These are phyloP conservation scores for Drosophila tanythrix DNA, from an alignment of 2,888 invertebrate genomes.

Conservation along the genomic window DNA sequence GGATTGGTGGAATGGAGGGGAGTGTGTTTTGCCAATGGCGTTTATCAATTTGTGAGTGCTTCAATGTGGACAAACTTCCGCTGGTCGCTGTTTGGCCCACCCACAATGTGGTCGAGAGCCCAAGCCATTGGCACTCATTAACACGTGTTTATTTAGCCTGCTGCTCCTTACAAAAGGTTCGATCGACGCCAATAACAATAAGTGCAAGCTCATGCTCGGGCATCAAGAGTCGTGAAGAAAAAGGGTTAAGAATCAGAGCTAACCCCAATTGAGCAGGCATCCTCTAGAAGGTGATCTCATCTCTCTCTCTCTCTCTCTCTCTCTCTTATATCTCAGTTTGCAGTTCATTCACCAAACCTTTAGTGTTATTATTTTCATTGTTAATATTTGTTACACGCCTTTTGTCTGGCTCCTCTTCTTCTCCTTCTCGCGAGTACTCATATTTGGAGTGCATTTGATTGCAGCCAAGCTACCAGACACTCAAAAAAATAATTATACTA, in stretches of 20 bases:
- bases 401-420: slow-evolving; percentile 52
- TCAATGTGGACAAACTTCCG: slow-evolving; percentile 52
- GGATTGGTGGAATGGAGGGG: neutral
- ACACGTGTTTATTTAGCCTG: slow-evolving; percentile 78
- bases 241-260: slow-evolving; percentile 5
- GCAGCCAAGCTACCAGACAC: slow-evolving; percentile 30
- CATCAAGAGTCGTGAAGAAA: slow-evolving; percentile 12
- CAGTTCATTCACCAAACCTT: slow-evolving; percentile 70
- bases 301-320: neutral
- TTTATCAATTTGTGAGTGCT: slow-evolving; percentile 73
- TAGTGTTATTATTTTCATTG: slow-evolving; percentile 80
- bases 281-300: slow-evolving; percentile 24
- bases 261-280: slow-evolving; percentile 36
- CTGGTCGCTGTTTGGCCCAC: slow-evolving; percentile 56
- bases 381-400: slow-evolving; percentile 81
- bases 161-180: slow-evolving; percentile 62
- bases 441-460: slow-evolving; percentile 63
- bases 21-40: slow-evolving; percentile 75
- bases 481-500: neutral
- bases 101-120: slow-evolving; percentile 56
- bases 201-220: slow-evolving; percentile 72
- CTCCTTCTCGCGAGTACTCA: slow-evolving; percentile 33
- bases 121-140: slow-evolving; percentile 71
- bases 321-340: slow-evolving; percentile 7
- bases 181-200: slow-evolving; percentile 79